Evolutionary conservation across 2,888 invertebrate genomes (phyloP).

Genomic region (Drosophila suboccidentalis): DNA sequence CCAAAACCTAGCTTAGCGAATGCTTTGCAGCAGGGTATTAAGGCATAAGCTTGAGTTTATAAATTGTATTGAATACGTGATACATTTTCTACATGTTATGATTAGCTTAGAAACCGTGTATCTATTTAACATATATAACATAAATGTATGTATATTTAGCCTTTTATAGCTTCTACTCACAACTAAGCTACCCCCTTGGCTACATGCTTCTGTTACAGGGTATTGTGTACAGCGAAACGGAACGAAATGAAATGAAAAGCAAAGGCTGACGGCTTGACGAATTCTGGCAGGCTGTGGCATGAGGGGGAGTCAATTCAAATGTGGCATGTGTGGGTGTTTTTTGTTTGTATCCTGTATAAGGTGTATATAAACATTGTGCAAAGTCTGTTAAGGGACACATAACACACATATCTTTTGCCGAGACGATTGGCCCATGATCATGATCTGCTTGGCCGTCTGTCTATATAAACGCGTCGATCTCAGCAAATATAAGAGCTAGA

Average conservation of each 20-base stretch:
- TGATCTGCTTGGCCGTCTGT: too few species aligned
- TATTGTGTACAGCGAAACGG: conserved; percentile 28
- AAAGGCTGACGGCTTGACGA: conserved; percentile 71
- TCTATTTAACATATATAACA: too few species aligned
- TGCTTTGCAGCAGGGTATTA: too few species aligned
- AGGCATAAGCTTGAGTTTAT: too few species aligned
- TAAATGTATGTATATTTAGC: too few species aligned
- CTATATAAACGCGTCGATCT: too few species aligned
- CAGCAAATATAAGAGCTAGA: too few species aligned
- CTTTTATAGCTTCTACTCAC: too few species aligned
- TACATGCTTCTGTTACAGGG: neutral
- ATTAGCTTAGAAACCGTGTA: neutral
- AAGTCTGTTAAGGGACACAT: neutral
- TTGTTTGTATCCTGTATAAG: neutral
- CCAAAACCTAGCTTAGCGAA: too few species aligned
- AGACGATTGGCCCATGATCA: too few species aligned
- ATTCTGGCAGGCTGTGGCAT: conserved; percentile 40
- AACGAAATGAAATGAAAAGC: conserved; percentile 53
- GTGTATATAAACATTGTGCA: neutral
- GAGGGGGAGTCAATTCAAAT: conserved; percentile 10
- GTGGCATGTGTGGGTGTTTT: conserved; percentile 28
- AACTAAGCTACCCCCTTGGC: conserved; percentile 1
- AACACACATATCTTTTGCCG: neutral
- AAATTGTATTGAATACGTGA: too few species aligned
- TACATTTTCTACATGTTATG: too few species aligned